A percentile compares a stretch with the other conserved stretches of the same genome.
These are phyloP conservation scores for Zaprionus ghesquierei DNA, from an alignment of 1,140 invertebrate species.

Conservation along the genomic window DNA sequence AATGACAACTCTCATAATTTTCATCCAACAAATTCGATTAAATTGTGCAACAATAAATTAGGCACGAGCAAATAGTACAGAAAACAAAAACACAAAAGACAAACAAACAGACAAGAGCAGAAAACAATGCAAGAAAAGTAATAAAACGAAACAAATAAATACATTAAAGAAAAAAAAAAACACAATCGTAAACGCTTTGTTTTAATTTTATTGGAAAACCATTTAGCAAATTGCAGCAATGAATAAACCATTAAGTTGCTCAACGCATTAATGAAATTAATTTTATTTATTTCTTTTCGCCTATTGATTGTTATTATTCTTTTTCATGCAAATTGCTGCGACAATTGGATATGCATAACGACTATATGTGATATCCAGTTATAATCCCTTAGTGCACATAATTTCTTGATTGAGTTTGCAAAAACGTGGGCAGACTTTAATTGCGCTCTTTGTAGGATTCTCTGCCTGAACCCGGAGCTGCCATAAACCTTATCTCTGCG, in stretches of 20 bases:
- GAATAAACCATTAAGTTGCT: slow-evolving; percentile 33
- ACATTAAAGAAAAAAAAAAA: slow-evolving; percentile 22
- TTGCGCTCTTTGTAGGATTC: background rate
- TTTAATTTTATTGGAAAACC: slow-evolving; percentile 25
- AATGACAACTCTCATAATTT: slow-evolving; percentile 40
- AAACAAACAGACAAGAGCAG: slow-evolving; percentile 32
- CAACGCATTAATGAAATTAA: slow-evolving; percentile 1
- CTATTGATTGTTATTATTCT: background rate
- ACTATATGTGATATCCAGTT: too few species aligned
- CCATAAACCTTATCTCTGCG: slow-evolving; percentile 29
- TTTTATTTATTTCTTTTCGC: background rate
- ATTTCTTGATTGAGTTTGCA: background rate
- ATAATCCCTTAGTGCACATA: too few species aligned
- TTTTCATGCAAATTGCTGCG: background rate
- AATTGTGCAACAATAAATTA: slow-evolving; percentile 68
- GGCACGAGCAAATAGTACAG: slow-evolving; percentile 41
- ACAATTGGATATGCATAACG: too few species aligned
- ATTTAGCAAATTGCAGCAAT: slow-evolving; percentile 30
- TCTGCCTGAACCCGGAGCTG: slow-evolving; percentile 28
- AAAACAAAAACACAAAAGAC: slow-evolving; percentile 26
- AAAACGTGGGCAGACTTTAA: background rate
- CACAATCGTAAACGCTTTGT: slow-evolving; percentile 28
- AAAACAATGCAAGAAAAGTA: slow-evolving; percentile 23
- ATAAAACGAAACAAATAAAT: slow-evolving; percentile 19
- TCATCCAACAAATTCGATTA: slow-evolving; percentile 60